Percentiles rank a stretch among this genome's conserved stretches.
These are phyloP conservation scores for Frankliniella intonsa DNA, from an alignment of 2,888 invertebrate species.

Conservation along the genomic window DNA sequence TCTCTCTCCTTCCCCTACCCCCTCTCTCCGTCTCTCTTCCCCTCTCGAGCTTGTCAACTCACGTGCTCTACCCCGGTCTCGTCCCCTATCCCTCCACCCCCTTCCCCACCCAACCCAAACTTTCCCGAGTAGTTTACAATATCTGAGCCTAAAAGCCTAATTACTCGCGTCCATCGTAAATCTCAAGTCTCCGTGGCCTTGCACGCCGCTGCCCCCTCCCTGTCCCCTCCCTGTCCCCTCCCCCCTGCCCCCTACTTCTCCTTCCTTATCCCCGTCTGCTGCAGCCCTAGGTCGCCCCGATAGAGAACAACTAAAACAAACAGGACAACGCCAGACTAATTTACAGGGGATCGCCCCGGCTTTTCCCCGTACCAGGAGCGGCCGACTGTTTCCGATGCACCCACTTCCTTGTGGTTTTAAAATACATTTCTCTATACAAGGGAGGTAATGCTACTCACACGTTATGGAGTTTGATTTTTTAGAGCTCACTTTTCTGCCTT, in stretches of 20 bases:
- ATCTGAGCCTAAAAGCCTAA: conserved; percentile 22
- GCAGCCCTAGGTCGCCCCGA: neutral
- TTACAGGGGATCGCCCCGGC: conserved; percentile 1
- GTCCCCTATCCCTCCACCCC: too few species aligned
- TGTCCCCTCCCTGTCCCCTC: neutral
- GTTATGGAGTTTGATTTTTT: too few species aligned
- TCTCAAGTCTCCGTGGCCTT: neutral
- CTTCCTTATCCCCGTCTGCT: neutral
- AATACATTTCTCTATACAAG: too few species aligned
- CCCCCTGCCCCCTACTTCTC: neutral
- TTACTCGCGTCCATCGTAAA: neutral
- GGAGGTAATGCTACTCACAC: too few species aligned
- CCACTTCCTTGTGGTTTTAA: too few species aligned
- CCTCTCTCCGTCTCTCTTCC: too few species aligned
- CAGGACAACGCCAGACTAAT: neutral
- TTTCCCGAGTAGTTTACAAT: conserved; percentile 11
- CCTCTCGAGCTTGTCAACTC: too few species aligned
- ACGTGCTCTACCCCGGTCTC: too few species aligned
- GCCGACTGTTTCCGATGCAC: too few species aligned
- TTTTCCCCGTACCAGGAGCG: neutral
- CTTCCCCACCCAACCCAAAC: too few species aligned
- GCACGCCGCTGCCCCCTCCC: neutral
- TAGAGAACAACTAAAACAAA: conserved; percentile 25
- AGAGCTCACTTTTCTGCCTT: too few species aligned
- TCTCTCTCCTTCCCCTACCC: too few species aligned